These are phyloP conservation scores for Pomatostomus ruficeps DNA, from an alignment of 2,113 vertebrate genomes.

Conservation along the genomic window DNA sequence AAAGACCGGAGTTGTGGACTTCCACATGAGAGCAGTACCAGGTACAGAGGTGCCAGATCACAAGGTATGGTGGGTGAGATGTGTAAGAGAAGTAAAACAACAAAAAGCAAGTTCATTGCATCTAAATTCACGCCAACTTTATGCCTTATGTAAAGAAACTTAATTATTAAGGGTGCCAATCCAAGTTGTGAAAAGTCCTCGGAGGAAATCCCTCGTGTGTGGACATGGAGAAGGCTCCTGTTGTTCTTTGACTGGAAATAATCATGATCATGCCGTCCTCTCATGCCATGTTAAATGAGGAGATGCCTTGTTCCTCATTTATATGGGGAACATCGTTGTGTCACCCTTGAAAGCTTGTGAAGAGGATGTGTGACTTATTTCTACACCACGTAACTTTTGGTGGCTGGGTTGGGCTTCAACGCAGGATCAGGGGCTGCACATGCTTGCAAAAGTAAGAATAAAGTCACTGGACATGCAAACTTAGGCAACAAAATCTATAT, in stretches of 20 bases:
- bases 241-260: not conserved
- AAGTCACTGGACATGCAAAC: not conserved
- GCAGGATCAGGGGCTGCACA: not conserved
- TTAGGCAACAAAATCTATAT: not conserved
- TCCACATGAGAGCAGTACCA: slow-evolving; percentile 91
- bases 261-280: too few relatives aligned
- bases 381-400: not conserved
- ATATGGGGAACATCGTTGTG: not conserved
- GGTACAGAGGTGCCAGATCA: slow-evolving; percentile 92
- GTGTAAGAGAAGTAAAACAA: not conserved
- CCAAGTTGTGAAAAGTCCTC: not conserved
- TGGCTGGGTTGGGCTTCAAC: not conserved
- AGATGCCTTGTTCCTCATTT: not conserved
- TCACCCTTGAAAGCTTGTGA: not conserved
- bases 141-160: not conserved
- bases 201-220: not conserved
- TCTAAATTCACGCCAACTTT: not conserved
- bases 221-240: not conserved
- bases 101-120: not conserved
- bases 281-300: not conserved
- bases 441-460: not conserved
- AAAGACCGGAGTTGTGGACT: slow-evolving; percentile 79
- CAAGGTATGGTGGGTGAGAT: slow-evolving; percentile 67
- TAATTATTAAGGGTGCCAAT: not conserved
- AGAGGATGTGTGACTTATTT: not conserved